Conservation (phyloP, 2,797 vertebrate species). For the Tympanoctomys barrerae region DNA sequence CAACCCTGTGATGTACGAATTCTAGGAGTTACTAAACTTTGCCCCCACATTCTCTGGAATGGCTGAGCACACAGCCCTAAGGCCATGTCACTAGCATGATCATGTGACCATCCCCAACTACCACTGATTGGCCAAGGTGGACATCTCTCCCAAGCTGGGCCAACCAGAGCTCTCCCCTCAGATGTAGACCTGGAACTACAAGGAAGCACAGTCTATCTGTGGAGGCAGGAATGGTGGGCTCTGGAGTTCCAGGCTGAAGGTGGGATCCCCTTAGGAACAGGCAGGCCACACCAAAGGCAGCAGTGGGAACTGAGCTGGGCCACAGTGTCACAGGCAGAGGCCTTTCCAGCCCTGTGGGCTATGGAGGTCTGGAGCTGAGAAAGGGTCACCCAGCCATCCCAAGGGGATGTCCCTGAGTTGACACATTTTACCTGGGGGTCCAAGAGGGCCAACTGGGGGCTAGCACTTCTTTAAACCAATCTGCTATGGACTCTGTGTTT, state of each 20-base stretch:
- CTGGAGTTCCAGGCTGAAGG: not conserved
- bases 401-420: not conserved
- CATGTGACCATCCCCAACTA: not conserved
- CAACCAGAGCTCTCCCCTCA: not conserved
- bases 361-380: not conserved
- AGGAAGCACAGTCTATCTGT: not conserved
- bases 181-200: not conserved
- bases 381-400: not conserved
- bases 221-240: not conserved
- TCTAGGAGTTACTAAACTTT: not conserved
- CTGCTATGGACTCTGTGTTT: not conserved
- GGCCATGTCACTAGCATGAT: not conserved
- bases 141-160: not conserved
- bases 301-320: not conserved
- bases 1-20: not conserved
- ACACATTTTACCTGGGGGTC: not conserved
- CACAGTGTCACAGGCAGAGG: accelerated
- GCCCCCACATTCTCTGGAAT: not conserved
- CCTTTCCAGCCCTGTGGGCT: not conserved
- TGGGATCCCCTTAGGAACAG: not conserved
- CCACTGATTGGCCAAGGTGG: not conserved
- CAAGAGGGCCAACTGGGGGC: not conserved
- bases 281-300: not conserved
- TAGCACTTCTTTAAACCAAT: not conserved
- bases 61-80: not conserved